phyloP scores from a whole-genome alignment of 2,797 vertebrate species.

The Tragopan temminckii region DNA sequence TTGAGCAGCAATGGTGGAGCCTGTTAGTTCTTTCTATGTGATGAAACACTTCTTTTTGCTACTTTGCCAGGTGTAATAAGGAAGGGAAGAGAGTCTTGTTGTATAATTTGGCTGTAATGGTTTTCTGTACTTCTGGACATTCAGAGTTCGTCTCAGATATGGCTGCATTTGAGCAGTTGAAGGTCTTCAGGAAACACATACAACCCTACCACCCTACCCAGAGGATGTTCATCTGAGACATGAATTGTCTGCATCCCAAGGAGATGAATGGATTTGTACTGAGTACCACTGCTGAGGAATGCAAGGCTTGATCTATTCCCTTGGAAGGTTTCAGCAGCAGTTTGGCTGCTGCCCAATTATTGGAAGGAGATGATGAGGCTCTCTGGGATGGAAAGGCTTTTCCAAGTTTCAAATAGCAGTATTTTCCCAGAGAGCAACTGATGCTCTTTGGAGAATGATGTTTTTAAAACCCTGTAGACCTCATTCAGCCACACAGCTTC shows the following conservation, averaged over 20 bases:
- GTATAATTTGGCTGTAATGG: not conserved
- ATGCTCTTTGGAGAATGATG: not conserved
- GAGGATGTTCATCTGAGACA: not conserved
- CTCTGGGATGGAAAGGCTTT: not conserved
- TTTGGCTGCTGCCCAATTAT: not conserved
- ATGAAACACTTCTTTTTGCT: not conserved
- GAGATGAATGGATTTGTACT: not conserved
- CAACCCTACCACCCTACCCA: not conserved
- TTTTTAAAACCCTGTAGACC: not conserved
- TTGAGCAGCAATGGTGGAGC: not conserved
- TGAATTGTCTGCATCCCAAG: not conserved
- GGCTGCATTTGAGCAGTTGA: not conserved
- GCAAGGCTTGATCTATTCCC: not conserved
- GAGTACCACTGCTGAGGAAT: not conserved
- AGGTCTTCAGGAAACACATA: not conserved
- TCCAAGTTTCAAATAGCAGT: not conserved
- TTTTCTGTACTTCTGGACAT: rapidly evolving
- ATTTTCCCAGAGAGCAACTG: not conserved
- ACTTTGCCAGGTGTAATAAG: not conserved
- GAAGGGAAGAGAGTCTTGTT: not conserved
- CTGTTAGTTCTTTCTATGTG: not conserved
- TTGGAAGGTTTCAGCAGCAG: not conserved
- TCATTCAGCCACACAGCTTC: not conserved
- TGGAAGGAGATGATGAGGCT: not conserved
- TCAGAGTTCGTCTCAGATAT: not conserved